Percentiles rank a stretch among this genome's conserved stretches.
These are phyloP conservation scores for Erebia epiphron DNA, from an alignment of 2,888 invertebrate genomes.

Conservation along the genomic window DNA sequence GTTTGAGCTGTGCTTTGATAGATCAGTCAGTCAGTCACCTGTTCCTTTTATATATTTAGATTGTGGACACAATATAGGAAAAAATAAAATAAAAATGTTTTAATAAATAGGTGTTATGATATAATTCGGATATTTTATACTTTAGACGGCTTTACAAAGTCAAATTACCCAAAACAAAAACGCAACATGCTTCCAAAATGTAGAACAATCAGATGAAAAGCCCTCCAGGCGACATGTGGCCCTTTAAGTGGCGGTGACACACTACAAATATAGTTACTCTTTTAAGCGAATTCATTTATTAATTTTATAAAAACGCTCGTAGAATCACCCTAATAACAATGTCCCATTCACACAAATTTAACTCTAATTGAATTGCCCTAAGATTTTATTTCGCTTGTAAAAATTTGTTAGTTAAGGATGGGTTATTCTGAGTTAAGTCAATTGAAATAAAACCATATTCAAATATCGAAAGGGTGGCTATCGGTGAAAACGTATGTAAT, in stretches of 20 bases:
- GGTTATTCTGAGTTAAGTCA: constrained; percentile 48
- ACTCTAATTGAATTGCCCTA: constrained; percentile 10
- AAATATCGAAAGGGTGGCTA: constrained; percentile 73
- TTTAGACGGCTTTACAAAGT: constrained; percentile 20
- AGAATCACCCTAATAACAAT: constrained; percentile 49
- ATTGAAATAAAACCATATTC: constrained; percentile 78
- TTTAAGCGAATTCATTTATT: constrained; percentile 70
- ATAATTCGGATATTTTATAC: not conserved
- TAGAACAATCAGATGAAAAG: constrained; percentile 68
- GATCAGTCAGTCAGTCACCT: too few relatives aligned
- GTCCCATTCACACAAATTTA: constrained; percentile 23
- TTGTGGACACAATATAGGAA: not conserved
- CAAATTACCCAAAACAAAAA: constrained; percentile 46
- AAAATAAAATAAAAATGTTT: not conserved
- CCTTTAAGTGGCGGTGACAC: constrained; percentile 80
- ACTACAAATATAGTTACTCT: constrained; percentile 80
- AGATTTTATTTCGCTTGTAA: constrained; percentile 25
- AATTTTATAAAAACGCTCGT: constrained; percentile 49
- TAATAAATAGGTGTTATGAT: not conserved
- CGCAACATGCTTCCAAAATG: constrained; percentile 51
- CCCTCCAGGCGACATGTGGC: constrained; percentile 81
- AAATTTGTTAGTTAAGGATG: constrained; percentile 13
- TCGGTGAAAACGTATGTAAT: constrained; percentile 80
- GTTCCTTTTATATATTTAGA: too few relatives aligned
- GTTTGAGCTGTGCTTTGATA: too few relatives aligned